Conservation (phyloP, 2,888 invertebrate species). For the Tetragnatha montana region DNA sequence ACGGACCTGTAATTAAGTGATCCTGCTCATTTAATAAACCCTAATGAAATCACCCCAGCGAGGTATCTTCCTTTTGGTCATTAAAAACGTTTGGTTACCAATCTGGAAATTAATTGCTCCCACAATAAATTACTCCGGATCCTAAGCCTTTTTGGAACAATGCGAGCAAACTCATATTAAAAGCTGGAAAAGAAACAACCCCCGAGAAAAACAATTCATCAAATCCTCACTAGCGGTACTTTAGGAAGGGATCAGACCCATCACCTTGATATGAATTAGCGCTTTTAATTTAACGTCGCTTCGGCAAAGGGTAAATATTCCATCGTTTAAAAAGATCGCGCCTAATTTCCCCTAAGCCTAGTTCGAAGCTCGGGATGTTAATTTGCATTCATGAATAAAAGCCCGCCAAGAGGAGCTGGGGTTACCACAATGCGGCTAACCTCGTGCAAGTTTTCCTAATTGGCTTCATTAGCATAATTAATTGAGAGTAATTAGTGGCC, state of each 20-base stretch:
- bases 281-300: constrained; percentile 61
- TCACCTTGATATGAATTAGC: constrained; percentile 65
- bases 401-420: constrained; percentile 44
- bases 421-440: constrained; percentile 65
- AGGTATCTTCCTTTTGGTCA: constrained; percentile 20
- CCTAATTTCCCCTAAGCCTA: constrained; percentile 55
- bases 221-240: constrained; percentile 49
- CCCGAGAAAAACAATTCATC: constrained; percentile 59
- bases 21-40: constrained; percentile 9
- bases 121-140: constrained; percentile 22
- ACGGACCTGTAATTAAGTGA: neutral
- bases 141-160: constrained; percentile 26
- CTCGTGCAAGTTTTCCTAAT: constrained; percentile 50
- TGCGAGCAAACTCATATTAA: constrained; percentile 22
- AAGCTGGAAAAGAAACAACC: constrained; percentile 13
- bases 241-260: constrained; percentile 43
- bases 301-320: constrained; percentile 25
- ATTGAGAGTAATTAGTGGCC: constrained; percentile 64
- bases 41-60: constrained; percentile 29
- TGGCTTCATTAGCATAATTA: constrained; percentile 70
- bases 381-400: constrained; percentile 69
- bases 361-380: constrained; percentile 19
- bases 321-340: constrained; percentile 48
- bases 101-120: constrained; percentile 36
- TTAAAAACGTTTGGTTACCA: constrained; percentile 42